These are phyloP conservation scores for Paralichthys olivaceus DNA, from an alignment of 2,113 vertebrate genomes.

Conservation along the genomic window DNA sequence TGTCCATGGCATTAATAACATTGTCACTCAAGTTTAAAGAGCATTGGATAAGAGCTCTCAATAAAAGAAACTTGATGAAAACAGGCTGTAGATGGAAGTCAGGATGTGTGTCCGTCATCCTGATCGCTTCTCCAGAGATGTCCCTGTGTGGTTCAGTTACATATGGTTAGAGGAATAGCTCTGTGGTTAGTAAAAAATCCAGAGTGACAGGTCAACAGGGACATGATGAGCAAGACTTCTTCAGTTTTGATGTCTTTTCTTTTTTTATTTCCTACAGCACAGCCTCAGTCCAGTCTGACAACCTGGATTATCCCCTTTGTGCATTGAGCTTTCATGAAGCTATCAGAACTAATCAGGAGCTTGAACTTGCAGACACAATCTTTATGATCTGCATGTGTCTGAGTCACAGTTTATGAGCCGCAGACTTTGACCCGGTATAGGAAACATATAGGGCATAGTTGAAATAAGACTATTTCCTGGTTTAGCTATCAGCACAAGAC, in stretches of 20 bases:
- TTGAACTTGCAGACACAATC: background rate
- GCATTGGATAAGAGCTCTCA: background rate
- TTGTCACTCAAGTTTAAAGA: background rate
- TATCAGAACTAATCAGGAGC: conserved; percentile 7
- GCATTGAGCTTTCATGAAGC: background rate
- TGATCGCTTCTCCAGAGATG: no score
- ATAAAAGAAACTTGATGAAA: background rate
- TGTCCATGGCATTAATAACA: background rate
- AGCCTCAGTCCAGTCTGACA: background rate
- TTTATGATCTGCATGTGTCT: conserved; percentile 32
- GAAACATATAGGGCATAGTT: background rate
- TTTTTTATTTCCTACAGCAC: no score
- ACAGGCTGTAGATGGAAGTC: no score
- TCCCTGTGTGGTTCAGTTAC: no score
- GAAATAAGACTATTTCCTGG: no score
- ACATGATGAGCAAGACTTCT: no score
- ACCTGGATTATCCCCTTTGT: background rate
- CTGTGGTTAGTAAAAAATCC: no score
- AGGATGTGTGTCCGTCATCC: no score
- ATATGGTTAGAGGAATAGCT: no score
- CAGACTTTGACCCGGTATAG: conserved; percentile 73
- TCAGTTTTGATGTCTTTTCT: no score
- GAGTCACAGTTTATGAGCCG: conserved; percentile 40
- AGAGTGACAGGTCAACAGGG: no score
- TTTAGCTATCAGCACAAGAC: background rate